phyloP scores from a whole-genome alignment of 1,140 invertebrate species.

The Bombus vancouverensis region DNA sequence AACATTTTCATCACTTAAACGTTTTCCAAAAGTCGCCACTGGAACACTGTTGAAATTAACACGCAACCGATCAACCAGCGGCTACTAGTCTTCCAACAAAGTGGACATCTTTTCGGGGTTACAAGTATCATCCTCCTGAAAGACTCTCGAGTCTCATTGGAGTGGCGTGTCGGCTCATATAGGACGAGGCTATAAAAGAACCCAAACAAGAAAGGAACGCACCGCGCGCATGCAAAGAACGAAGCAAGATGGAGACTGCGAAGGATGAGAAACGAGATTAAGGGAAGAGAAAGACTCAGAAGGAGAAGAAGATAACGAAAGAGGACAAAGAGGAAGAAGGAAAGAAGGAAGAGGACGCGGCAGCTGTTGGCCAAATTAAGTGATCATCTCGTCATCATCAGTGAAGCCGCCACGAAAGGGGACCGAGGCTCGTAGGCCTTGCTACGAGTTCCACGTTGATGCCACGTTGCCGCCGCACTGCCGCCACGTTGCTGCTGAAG shows the following conservation, averaged over 20 bases:
- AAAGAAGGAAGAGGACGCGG: slow-evolving; percentile 70
- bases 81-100: slow-evolving; percentile 11
- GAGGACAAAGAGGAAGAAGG: slow-evolving; percentile 37
- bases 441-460: slow-evolving; percentile 55
- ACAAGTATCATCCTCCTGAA: not conserved
- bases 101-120: slow-evolving; percentile 35
- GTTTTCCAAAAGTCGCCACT: not conserved
- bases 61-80: not conserved
- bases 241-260: not conserved
- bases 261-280: slow-evolving; percentile 38
- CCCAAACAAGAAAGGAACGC: not conserved
- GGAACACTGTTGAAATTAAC: not conserved
- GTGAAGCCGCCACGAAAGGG: slow-evolving; percentile 76
- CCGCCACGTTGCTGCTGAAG: slow-evolving; percentile 43
- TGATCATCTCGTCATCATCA: slow-evolving; percentile 83
- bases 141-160: not conserved
- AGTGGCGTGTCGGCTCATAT: not conserved
- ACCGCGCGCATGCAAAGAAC: not conserved
- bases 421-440: slow-evolving; percentile 15
- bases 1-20: not conserved
- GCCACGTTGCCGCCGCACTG: slow-evolving; percentile 60
- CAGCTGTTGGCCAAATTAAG: slow-evolving; percentile 83
- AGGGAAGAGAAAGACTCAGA: slow-evolving; percentile 35
- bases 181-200: slow-evolving; percentile 49
- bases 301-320: slow-evolving; percentile 14